Evolutionary conservation across 2,888 invertebrate genomes (phyloP), one percentile per base, ranked within the genome.

Genomic region (Tinea pellionella): DNA sequence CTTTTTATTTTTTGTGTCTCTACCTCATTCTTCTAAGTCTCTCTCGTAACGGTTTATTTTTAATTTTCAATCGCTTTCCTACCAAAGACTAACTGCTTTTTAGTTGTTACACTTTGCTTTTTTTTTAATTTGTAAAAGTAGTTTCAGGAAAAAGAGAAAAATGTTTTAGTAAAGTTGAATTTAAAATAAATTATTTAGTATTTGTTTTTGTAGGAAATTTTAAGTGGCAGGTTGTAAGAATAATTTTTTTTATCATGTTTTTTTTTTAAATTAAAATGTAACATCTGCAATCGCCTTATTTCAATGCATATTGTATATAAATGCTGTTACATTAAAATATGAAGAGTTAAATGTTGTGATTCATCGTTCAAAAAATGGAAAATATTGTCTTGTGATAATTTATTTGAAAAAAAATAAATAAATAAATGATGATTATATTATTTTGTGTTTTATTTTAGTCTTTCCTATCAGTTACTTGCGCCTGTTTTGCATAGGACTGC

Each of bases 401-500:
- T 84, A 83, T 84, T 84, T 83, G 76, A 78, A 78, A 43, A 84
- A n/a, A n/a, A n/a, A n/a, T n/a, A n/a, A 80, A 80, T 80, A 78
- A 87, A 85, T 86, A 86, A 87, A 85, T 78, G 76, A 84, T 78
- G 80, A 85, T 79, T 84, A 87, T 66, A 63, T 68, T 64, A 69
- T 73, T 70, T 67, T 65, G 73, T 71, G 73, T 71, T 68, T 62
- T 65, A 63, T 63, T 60, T 61, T 60, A n/a, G n/a, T n/a, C n/a
- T 60, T 60, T 61, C 30, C 58, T 37, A n/a, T n/a, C n/a, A n/a
- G n/a, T 61, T 30, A 8, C 53, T 13, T 60, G 8, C 41, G 24
- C 6, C 24, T 24, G n/a, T n/a, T n/a, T n/a, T n/a, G n/a, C n/a
- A n/a, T n/a, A n/a, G n/a, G n/a, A n/a, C n/a, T n/a, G n/a, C n/a